Evolutionary conservation across 2,797 vertebrate genomes (phyloP).

Genomic region (Helostoma temminkii): DNA sequence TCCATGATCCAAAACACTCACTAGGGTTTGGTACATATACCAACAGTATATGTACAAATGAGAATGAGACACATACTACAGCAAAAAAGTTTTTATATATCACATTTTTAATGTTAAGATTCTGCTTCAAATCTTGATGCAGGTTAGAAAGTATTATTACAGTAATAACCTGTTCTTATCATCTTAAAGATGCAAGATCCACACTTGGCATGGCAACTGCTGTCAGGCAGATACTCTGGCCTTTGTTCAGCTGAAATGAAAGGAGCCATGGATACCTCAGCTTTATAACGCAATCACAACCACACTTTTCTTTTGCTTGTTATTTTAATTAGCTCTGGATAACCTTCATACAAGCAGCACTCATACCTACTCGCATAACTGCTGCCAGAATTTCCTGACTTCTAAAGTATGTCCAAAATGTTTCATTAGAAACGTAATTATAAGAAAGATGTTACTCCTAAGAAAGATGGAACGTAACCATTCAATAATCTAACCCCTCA

Average conservation of each 20-base stretch:
- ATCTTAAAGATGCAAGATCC: slow-evolving; percentile 1
- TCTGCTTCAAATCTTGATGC: no score
- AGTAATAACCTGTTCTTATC: slow-evolving; percentile 7
- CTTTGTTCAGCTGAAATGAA: slow-evolving; percentile 38
- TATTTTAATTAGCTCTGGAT: slow-evolving; percentile 58
- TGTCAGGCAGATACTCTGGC: slow-evolving; percentile 5
- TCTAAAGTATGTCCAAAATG: slow-evolving; percentile 49
- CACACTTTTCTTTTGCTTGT: slow-evolving; percentile 20
- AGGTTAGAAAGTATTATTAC: slow-evolving; percentile 7
- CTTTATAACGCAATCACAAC: slow-evolving; percentile 48
- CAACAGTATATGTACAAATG: no score
- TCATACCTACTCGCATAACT: slow-evolving; percentile 56
- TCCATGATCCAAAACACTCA: slow-evolving; percentile 4
- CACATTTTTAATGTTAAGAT: no score
- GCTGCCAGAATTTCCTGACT: slow-evolving; percentile 61
- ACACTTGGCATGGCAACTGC: neutral
- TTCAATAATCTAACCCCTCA: slow-evolving; percentile 39
- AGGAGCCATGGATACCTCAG: slow-evolving; percentile 11
- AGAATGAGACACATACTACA: slow-evolving; percentile 1
- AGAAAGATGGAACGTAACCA: slow-evolving; percentile 39
- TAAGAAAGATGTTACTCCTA: slow-evolving; percentile 34
- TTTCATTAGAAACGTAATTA: slow-evolving; percentile 66
- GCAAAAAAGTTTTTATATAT: no score
- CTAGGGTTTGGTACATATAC: slow-evolving; percentile 1
- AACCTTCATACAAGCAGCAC: slow-evolving; percentile 46